phyloP scores from a whole-genome alignment of 2,888 invertebrate genomes.

The Drosophila antonietae region DNA sequence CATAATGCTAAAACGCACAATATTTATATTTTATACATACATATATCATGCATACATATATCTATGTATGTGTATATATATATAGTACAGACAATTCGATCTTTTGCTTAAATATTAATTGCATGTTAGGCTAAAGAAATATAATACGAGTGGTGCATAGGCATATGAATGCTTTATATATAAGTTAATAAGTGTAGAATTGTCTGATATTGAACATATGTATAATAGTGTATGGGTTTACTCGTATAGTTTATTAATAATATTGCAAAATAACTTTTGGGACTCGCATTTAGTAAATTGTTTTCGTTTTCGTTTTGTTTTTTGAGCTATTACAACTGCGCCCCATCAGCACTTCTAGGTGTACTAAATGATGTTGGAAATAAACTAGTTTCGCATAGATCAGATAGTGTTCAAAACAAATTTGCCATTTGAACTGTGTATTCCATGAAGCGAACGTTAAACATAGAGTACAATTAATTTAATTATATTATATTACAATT shows the following conservation, averaged over 20 bases:
- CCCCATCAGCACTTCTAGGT: constrained; percentile 17
- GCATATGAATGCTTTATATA: constrained; percentile 17
- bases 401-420: constrained; percentile 15
- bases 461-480: constrained; percentile 22
- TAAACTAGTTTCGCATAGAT: constrained; percentile 9
- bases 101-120: constrained; percentile 27
- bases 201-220: constrained; percentile 37
- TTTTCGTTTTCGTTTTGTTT: not conserved
- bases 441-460: not conserved
- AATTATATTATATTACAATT: constrained; percentile 30
- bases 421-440: not conserved
- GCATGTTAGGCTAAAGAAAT: constrained; percentile 36
- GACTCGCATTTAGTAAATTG: constrained; percentile 18
- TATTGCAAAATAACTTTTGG: constrained; percentile 55
- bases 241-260: constrained; percentile 51
- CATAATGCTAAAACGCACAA: constrained; percentile 73
- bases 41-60: no score
- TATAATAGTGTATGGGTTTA: constrained; percentile 23
- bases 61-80: constrained; percentile 5
- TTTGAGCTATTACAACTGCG: constrained; percentile 42
- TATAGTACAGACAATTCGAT: constrained; percentile 33
- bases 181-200: constrained; percentile 35
- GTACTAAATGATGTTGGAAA: constrained; percentile 24
- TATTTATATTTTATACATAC: constrained; percentile 15
- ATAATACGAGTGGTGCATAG: constrained; percentile 38